Evolutionary conservation across 2,888 invertebrate genomes (phyloP).

Genomic region (Polydrusus pterygomalis): DNA sequence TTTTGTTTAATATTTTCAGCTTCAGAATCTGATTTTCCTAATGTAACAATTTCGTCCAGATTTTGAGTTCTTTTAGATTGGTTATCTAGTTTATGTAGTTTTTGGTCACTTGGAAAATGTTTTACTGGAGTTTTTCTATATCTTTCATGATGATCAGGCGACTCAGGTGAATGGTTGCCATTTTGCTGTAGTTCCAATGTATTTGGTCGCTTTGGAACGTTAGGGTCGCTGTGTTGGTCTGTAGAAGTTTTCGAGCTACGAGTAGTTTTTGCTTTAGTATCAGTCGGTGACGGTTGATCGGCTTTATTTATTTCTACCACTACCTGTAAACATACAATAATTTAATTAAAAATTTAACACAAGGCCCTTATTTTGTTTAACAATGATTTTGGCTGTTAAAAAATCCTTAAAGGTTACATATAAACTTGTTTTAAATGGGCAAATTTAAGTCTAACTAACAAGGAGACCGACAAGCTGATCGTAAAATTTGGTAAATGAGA

Average conservation of each 20-base stretch:
- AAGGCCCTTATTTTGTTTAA: too few species aligned
- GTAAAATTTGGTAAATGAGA: too few species aligned
- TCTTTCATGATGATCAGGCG: conserved; percentile 20
- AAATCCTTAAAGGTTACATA: too few species aligned
- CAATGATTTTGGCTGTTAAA: too few species aligned
- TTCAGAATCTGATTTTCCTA: conserved; percentile 58
- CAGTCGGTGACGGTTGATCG: conserved; percentile 32
- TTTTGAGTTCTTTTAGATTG: conserved; percentile 56
- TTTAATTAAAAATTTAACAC: background rate
- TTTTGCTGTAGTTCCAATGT: conserved; percentile 45
- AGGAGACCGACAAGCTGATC: too few species aligned
- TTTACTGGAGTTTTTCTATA: conserved; percentile 27
- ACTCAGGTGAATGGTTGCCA: conserved; percentile 21
- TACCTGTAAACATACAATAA: conserved; percentile 56
- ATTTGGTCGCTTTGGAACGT: conserved; percentile 28
- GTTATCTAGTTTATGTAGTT: conserved; percentile 7
- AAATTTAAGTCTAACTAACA: too few species aligned
- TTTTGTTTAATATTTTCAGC: conserved; percentile 44
- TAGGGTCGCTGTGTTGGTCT: background rate
- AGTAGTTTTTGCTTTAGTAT: conserved; percentile 28
- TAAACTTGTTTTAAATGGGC: too few species aligned
- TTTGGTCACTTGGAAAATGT: conserved; percentile 25
- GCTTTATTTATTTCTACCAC: conserved; percentile 69
- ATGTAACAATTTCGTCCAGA: conserved; percentile 67
- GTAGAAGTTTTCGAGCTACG: conserved; percentile 4